Evolutionary conservation across 2,888 invertebrate species (phyloP).

Genomic region (Chouioia cunea): DNA sequence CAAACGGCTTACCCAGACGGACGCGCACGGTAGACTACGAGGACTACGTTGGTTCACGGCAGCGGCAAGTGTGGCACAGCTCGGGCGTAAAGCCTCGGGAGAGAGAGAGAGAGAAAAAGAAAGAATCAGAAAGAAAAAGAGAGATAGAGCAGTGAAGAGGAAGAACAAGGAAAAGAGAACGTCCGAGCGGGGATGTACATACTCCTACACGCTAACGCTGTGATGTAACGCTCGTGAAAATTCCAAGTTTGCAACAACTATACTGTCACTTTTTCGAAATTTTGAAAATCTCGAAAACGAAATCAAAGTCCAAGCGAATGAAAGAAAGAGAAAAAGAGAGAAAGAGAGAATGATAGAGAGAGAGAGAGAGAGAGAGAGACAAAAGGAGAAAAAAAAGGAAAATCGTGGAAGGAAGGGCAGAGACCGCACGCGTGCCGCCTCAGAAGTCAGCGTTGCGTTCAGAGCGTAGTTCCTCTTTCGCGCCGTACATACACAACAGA

Average conservation of each 20-base stretch:
- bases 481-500: constrained; percentile 38
- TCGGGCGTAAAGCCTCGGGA: constrained; percentile 13
- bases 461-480: constrained; percentile 64
- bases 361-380: constrained; percentile 35
- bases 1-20: too few species aligned
- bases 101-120: constrained; percentile 49
- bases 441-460: constrained; percentile 51
- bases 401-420: constrained; percentile 32
- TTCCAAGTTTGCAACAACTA: too few species aligned
- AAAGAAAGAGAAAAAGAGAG: constrained; percentile 17
- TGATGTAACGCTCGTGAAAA: constrained; percentile 59
- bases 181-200: constrained; percentile 45
- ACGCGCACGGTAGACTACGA: neutral
- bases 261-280: too few species aligned
- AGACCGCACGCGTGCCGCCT: neutral
- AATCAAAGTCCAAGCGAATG: constrained; percentile 5
- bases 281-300: too few species aligned
- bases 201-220: constrained; percentile 58
- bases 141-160: constrained; percentile 48
- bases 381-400: neutral
- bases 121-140: neutral
- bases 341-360: constrained; percentile 2
- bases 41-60: neutral
- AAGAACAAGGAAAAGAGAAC: constrained; percentile 46
- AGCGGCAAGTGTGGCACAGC: too few species aligned